A percentile compares a stretch with the other conserved stretches of the same genome.
Evolutionary conservation across 2,113 vertebrate genomes (phyloP).

Genomic region (Amphiprion ocellaris): DNA sequence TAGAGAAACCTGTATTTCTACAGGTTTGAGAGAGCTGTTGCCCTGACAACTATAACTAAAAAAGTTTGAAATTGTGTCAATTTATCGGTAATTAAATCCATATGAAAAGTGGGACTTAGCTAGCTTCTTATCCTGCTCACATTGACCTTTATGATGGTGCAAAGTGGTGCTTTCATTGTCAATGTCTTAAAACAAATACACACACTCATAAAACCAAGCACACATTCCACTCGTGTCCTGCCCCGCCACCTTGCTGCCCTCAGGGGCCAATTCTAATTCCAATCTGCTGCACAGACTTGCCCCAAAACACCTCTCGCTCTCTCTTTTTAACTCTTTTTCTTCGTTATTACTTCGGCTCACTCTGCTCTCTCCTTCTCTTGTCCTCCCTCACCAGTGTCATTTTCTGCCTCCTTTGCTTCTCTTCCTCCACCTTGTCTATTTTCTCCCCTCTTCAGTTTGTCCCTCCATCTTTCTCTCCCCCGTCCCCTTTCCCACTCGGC

Average conservation of each 20-base stretch:
- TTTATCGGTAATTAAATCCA: not conserved
- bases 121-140: not conserved
- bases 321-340: slow-evolving; percentile 24
- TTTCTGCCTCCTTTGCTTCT: slow-evolving; percentile 14
- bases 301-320: slow-evolving; percentile 31
- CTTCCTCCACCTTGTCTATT: not conserved
- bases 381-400: slow-evolving; percentile 10
- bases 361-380: not conserved
- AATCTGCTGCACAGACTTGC: slow-evolving; percentile 73
- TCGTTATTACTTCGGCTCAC: not conserved
- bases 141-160: not conserved
- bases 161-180: not conserved
- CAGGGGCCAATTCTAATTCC: slow-evolving; percentile 67
- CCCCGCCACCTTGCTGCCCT: slow-evolving; percentile 49
- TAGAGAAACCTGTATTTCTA: not conserved
- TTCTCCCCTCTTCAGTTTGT: not conserved
- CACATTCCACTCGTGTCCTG: slow-evolving; percentile 77
- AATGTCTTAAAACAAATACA: slow-evolving; percentile 31
- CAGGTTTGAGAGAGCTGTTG: not conserved
- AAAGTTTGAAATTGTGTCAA: not conserved
- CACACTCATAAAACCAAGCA: slow-evolving; percentile 28
- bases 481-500: slow-evolving; percentile 20
- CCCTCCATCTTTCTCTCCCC: slow-evolving; percentile 41
- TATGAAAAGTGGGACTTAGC: not conserved
- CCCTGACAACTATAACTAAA: not conserved